Base-by-base conservation (phyloP, 1,140 invertebrate species). In the Bactericera cockerelli region DNA sequence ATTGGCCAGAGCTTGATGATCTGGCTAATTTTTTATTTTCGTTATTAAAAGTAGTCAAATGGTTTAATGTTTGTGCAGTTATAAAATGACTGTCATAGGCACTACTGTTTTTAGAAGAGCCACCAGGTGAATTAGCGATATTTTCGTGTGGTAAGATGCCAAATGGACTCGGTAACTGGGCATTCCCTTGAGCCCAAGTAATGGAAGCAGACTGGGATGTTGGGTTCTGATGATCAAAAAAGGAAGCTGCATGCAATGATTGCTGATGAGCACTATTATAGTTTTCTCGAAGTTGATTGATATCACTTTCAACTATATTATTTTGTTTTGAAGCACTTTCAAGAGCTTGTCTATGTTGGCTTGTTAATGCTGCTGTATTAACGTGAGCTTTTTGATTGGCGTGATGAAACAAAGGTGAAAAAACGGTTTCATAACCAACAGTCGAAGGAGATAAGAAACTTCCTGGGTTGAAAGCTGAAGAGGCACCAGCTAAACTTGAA, bases 61-160 rank as follows among this genome's bases (percentile, higher is more conserved):
- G 79, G 68, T 79, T 82, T 58, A 81, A 71, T 62, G 74, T 74
- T 70, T 81, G 80, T 54, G 77, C 77, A 59, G 76, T 74, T 59
- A 75, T 73, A 72, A 83, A 84, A 67, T 82, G 79, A 60, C 79
- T 72, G 59, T 72, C 73, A 69, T 83, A 83, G 61, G 81, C 79
- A 64, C 79, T 81, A 70, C 82, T 83, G 55, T 74, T 69, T 58
- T 72, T 73, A 14, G 63, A 59, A 60, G 77, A 58, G 58, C 72
- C 75, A 62, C 77, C 77, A 26, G 81, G 79, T 28, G 79, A 79
- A 26, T 79, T 81, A 1, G 81, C 75, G 60, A 83, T 81, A 62
- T 79, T 84, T 72, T 86, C 83, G 68, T 86, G 84, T 13, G 84
- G 84, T 64, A 86, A 70, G 64, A 86, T 83, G 39, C 84, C 84